phyloP scores from a whole-genome alignment of 2,888 invertebrate genomes.

The Epicampocera succincta region DNA sequence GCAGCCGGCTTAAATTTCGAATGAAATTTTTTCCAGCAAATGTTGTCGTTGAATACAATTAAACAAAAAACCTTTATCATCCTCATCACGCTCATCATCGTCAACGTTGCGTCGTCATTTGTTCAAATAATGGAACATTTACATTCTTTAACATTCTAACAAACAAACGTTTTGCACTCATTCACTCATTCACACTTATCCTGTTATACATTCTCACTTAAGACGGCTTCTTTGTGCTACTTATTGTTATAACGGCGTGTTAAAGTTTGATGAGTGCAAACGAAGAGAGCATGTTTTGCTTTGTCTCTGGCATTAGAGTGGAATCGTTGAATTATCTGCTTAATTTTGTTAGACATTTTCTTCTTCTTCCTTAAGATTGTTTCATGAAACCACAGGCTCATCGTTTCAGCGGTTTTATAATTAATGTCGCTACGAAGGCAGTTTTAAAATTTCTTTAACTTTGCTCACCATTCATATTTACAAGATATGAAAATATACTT shows the following conservation, averaged over 20 bases:
- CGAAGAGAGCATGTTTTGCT: not conserved
- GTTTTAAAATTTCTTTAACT: not conserved
- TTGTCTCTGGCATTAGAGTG: constrained; percentile 27
- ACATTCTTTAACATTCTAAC: constrained; percentile 22
- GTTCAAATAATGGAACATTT: constrained; percentile 34
- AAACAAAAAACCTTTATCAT: constrained; percentile 29
- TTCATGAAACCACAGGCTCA: constrained; percentile 48
- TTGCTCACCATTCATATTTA: too few relatives aligned
- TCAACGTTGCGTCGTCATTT: constrained; percentile 20
- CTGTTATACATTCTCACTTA: not conserved
- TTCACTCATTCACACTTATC: not conserved
- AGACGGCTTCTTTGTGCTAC: not conserved
- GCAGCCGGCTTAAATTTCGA: constrained; percentile 22
- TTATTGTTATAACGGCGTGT: not conserved
- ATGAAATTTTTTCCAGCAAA: not conserved
- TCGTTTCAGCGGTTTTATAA: constrained; percentile 28
- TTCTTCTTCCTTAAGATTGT: constrained; percentile 48
- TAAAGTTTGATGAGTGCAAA: constrained; percentile 2
- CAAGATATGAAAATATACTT: too few relatives aligned
- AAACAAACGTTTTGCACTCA: constrained; percentile 13
- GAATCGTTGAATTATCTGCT: constrained; percentile 60
- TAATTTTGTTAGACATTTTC: constrained; percentile 57
- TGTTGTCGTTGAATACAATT: constrained; percentile 10
- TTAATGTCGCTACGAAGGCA: not conserved
- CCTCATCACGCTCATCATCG: not conserved